These are phyloP conservation scores for Aphaenogaster floridana DNA, from an alignment of 1,140 invertebrate species.

Conservation along the genomic window DNA sequence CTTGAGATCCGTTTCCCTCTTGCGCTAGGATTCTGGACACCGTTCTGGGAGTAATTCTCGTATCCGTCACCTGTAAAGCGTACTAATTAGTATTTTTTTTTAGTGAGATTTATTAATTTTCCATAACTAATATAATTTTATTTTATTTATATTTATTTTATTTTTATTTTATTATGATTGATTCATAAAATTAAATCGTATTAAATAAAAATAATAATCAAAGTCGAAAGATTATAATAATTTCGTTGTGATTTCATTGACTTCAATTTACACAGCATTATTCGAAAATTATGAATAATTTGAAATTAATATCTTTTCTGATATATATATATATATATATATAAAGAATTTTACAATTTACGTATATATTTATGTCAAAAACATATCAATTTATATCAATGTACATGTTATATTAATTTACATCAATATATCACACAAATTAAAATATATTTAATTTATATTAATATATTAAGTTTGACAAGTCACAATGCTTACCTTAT, in stretches of 20 bases:
- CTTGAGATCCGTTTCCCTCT: conserved; percentile 90
- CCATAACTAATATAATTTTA: conserved; percentile 12
- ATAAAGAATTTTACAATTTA: not conserved
- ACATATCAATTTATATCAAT: not conserved
- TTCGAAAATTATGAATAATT: conserved; percentile 4
- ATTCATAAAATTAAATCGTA: not conserved
- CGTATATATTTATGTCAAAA: not conserved
- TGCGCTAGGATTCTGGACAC: conserved; percentile 94
- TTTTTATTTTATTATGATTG: not conserved
- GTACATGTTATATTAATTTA: conserved; percentile 4
- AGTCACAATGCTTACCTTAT: conserved; percentile 90
- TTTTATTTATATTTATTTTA: not conserved
- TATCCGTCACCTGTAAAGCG: conserved; percentile 92
- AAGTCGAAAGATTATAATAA: conserved; percentile 11
- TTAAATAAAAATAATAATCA: conserved; percentile 1
- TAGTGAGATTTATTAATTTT: conserved; percentile 38
- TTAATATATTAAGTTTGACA: not conserved
- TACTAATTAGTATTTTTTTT: conserved; percentile 70
- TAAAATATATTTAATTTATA: not conserved
- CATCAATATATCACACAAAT: not conserved
- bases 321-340: not conserved
- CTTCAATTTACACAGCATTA: conserved; percentile 2
- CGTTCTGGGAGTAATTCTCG: conserved; percentile 96
- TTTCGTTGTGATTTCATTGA: not conserved
- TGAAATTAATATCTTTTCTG: conserved; percentile 11